Conservation (phyloP, 37 sponge, comb jelly and placozoan genomes). For the Hormiphora californensis region DNA sequence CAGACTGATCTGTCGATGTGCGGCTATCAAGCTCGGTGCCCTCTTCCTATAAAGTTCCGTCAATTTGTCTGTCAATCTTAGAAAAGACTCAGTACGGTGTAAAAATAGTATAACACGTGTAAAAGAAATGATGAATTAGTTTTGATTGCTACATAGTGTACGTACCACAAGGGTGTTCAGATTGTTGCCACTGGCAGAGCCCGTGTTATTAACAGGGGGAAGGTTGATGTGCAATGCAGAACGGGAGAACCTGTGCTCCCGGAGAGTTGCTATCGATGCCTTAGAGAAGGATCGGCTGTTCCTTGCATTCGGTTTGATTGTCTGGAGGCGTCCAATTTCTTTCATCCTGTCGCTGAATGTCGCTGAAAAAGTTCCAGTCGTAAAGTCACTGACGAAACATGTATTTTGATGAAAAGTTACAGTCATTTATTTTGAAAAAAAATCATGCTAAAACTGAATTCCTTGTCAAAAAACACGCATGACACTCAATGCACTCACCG, state of each 20-base stretch:
- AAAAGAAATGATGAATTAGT: background rate
- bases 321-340: constrained; percentile 27
- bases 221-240: constrained; percentile 47
- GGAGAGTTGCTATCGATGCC: constrained; percentile 4
- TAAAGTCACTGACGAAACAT: too few relatives aligned
- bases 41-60: background rate
- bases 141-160: background rate
- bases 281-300: constrained; percentile 17
- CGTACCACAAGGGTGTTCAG: constrained; percentile 55
- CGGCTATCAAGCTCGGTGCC: background rate
- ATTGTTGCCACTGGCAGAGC: constrained; percentile 27
- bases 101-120: background rate
- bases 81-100: background rate
- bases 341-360: constrained; percentile 31
- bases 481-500: too few relatives aligned
- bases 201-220: constrained; percentile 37
- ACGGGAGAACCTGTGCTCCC: constrained; percentile 49
- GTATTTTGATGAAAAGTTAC: too few relatives aligned
- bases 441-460: too few relatives aligned
- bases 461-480: too few relatives aligned
- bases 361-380: too few relatives aligned
- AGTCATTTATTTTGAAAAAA: too few relatives aligned
- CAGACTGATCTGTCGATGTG: too few relatives aligned
- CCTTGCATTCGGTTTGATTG: constrained; percentile 11
- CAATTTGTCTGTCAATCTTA: background rate